Evolutionary conservation across 2,113 vertebrate species (phyloP).

Genomic region (Taxidea taxus): DNA sequence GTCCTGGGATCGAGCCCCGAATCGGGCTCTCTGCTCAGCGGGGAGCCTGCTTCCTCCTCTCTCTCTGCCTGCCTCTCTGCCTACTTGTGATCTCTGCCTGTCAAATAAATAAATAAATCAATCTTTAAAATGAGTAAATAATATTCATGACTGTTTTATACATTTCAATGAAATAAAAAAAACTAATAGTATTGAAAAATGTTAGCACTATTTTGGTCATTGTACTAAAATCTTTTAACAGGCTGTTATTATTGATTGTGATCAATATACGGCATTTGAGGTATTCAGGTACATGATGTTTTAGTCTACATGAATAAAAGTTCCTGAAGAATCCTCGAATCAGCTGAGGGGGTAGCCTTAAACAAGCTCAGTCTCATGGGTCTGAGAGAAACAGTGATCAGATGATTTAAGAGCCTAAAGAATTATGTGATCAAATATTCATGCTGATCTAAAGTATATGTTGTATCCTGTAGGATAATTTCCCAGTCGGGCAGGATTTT

Average conservation of each 20-base stretch:
- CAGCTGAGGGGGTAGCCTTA: background rate
- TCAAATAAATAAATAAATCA: no score
- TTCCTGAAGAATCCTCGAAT: background rate
- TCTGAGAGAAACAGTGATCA: constrained; percentile 7
- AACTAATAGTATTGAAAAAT: background rate
- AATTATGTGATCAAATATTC: background rate
- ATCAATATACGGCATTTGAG: background rate
- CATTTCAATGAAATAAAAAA: background rate
- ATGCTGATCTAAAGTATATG: background rate
- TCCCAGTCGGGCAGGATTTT: background rate
- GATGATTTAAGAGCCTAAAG: constrained; percentile 1
- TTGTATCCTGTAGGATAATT: background rate
- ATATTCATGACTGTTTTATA: background rate
- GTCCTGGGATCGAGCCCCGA: no score
- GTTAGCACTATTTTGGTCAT: background rate
- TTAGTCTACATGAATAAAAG: background rate
- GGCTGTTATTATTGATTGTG: background rate
- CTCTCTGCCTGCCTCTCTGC: no score
- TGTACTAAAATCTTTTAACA: background rate
- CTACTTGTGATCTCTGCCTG: no score
- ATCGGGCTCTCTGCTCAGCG: no score
- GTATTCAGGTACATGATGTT: background rate
- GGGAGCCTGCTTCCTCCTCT: no score
- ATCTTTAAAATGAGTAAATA: background rate
- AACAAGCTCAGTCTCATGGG: background rate